A percentile compares a stretch with the other conserved stretches of the same genome.
phyloP scores from a whole-genome alignment of 30 jellyfish, hydroid and myxozoan species.

The Chrysaora quinquecirrha region DNA sequence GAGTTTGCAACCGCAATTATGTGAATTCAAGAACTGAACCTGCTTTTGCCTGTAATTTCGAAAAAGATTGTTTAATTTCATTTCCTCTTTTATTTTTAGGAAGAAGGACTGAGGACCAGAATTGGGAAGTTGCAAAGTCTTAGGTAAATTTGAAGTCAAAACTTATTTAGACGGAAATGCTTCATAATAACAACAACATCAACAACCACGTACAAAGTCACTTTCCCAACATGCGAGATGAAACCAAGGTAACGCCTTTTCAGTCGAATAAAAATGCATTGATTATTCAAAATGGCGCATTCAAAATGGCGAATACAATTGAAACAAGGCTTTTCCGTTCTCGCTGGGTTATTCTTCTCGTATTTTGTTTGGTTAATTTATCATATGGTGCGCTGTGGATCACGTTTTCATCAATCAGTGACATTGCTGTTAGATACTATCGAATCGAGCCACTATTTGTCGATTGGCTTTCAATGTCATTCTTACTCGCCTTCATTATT shows the following conservation, averaged over 20 bases:
- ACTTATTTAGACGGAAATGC: too few relatives aligned
- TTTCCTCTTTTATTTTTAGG: too few relatives aligned
- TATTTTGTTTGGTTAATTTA: constrained; percentile 41
- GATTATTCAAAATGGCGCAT: neutral
- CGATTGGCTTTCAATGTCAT: constrained; percentile 71
- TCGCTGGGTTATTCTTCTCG: constrained; percentile 75
- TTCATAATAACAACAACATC: too few relatives aligned
- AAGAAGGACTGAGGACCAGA: too few relatives aligned
- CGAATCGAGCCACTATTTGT: constrained; percentile 47
- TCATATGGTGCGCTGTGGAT: constrained; percentile 67
- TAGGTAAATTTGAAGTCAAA: too few relatives aligned
- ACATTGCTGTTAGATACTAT: constrained; percentile 64
- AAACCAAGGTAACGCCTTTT: neutral
- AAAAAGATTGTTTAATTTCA: too few relatives aligned
- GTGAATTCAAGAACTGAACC: too few relatives aligned
- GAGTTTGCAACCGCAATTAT: too few relatives aligned
- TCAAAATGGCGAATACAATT: neutral
- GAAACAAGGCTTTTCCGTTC: constrained; percentile 26
- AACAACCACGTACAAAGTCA: too few relatives aligned
- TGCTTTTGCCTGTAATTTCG: too few relatives aligned
- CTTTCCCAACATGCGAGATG: too few relatives aligned
- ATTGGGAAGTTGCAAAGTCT: too few relatives aligned
- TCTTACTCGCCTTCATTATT: constrained; percentile 53
- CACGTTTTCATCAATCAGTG: constrained; percentile 67
- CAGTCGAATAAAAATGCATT: neutral